phyloP scores from a whole-genome alignment of 2,888 invertebrate genomes.

The Euplexia lucipara region DNA sequence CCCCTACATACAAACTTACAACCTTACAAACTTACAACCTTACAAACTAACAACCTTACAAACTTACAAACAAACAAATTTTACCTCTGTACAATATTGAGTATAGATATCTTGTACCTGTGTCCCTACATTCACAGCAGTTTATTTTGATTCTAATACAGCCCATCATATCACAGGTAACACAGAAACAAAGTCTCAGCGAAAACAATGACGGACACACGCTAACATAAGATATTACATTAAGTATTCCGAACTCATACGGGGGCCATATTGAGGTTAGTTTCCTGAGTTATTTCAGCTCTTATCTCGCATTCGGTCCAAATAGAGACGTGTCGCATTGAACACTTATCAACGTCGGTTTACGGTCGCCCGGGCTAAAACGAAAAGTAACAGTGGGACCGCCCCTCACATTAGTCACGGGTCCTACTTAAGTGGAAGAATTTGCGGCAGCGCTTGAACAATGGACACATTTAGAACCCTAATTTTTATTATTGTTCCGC shows the following conservation, averaged over 20 bases:
- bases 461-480: constrained; percentile 72
- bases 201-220: constrained; percentile 25
- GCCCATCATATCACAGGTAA: constrained; percentile 16
- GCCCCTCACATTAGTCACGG: constrained; percentile 80
- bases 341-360: constrained; percentile 84
- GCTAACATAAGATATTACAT: constrained; percentile 52
- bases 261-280: constrained; percentile 67
- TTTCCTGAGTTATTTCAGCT: constrained; percentile 74
- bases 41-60: no score
- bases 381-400: constrained; percentile 79
- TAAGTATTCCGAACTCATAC: constrained; percentile 56
- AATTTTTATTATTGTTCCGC: constrained; percentile 63
- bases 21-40: no score
- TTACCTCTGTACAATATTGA: no score
- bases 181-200: constrained; percentile 14
- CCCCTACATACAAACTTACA: no score
- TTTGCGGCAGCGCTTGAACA: constrained; percentile 79
- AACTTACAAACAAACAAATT: no score
- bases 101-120: no score
- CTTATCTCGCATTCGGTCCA: constrained; percentile 77
- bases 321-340: constrained; percentile 81
- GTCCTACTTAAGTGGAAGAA: constrained; percentile 81
- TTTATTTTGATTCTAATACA: no score
- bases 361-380: constrained; percentile 80
- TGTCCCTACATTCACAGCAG: no score